A percentile compares a stretch with the other conserved stretches of the same genome.
These are phyloP conservation scores for Camponotus fellah DNA, from an alignment of 2,888 invertebrate species.

Conservation along the genomic window DNA sequence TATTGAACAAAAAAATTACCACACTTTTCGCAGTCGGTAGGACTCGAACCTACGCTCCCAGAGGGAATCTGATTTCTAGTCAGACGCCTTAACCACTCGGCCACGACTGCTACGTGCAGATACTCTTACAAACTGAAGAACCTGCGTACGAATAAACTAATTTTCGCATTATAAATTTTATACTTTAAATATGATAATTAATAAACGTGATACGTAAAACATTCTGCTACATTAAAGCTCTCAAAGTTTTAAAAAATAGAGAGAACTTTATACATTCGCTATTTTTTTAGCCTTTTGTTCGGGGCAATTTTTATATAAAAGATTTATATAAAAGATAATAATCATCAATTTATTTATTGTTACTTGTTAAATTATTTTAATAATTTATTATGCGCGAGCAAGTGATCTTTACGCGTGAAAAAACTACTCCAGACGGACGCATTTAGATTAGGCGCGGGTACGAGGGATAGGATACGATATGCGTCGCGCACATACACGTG, in stretches of 20 bases:
- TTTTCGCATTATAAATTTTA: background rate
- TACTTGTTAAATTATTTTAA: background rate
- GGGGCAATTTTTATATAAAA: background rate
- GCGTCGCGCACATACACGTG: background rate
- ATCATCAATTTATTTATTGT: background rate
- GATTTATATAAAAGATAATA: background rate
- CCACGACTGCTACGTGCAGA: conserved; percentile 90
- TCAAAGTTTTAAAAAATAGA: background rate
- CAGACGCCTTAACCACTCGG: conserved; percentile 96
- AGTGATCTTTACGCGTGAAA: background rate
- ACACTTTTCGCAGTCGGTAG: conserved; percentile 91
- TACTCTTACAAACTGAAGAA: background rate
- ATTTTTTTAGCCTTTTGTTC: background rate
- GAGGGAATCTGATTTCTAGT: conserved; percentile 96
- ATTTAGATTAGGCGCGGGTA: too few relatives aligned
- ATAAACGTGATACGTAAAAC: background rate
- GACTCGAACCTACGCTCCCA: conserved; percentile 97
- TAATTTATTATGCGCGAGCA: background rate
- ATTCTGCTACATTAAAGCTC: background rate
- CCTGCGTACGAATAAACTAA: background rate
- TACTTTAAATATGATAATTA: background rate
- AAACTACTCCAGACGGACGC: background rate
- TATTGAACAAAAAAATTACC: conserved; percentile 37
- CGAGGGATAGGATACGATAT: background rate
- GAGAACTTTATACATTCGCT: background rate